phyloP scores from a whole-genome alignment of 2,113 vertebrate species.

The Hucho hucho region DNA sequence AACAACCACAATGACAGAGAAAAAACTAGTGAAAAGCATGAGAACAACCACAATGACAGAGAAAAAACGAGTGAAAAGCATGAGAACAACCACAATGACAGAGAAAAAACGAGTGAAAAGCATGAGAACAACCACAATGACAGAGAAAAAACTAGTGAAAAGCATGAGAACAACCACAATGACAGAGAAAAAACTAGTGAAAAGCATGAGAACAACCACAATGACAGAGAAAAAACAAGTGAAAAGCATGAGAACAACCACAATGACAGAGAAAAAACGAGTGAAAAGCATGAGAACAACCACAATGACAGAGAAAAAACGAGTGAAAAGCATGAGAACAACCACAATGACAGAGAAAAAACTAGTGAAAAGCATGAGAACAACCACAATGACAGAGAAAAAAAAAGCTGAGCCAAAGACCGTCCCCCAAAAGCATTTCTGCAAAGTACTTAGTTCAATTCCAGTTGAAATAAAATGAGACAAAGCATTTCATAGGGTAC shows the following conservation, averaged over 20 bases:
- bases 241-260: constrained; percentile 15
- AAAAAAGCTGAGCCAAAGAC: constrained; percentile 19
- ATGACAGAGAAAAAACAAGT: constrained; percentile 8
- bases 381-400: background rate
- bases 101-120: too few species aligned
- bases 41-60: too few species aligned
- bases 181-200: too few species aligned
- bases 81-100: constrained; percentile 14
- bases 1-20: constrained; percentile 6
- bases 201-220: too few species aligned
- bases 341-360: background rate
- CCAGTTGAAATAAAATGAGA: constrained; percentile 31
- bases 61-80: constrained; percentile 5
- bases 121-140: too few species aligned
- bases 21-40: too few species aligned
- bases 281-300: too few species aligned
- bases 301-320: background rate
- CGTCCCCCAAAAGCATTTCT: constrained; percentile 28
- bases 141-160: constrained; percentile 6
- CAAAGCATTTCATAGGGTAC: constrained; percentile 32
- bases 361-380: background rate
- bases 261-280: too few species aligned
- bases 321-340: constrained; percentile 18
- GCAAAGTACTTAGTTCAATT: constrained; percentile 32
- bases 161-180: constrained; percentile 12